phyloP scores from a whole-genome alignment of 2,888 invertebrate species.

The Sesia apiformis region DNA sequence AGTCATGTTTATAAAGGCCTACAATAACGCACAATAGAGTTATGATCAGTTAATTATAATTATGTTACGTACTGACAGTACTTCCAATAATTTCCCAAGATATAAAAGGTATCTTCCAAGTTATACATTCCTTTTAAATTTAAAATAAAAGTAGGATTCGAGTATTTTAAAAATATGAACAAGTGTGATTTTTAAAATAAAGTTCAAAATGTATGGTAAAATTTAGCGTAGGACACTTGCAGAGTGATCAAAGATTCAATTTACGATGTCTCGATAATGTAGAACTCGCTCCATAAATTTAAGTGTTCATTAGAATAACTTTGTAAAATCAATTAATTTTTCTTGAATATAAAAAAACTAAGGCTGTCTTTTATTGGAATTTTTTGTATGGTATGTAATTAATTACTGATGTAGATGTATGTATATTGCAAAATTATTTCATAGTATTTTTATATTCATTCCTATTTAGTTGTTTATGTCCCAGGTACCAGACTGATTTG shows the following conservation, averaged over 20 bases:
- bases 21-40: constrained; percentile 52
- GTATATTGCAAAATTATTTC: constrained; percentile 69
- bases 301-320: constrained; percentile 71
- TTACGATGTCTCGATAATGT: constrained; percentile 42
- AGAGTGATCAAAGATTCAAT: constrained; percentile 48
- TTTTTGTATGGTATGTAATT: constrained; percentile 39
- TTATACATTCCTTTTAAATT: constrained; percentile 58
- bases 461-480: constrained; percentile 63
- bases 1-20: constrained; percentile 68
- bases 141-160: constrained; percentile 34
- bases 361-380: constrained; percentile 61
- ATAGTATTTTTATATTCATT: constrained; percentile 74
- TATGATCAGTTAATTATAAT: not conserved
- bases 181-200: constrained; percentile 59
- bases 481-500: constrained; percentile 74
- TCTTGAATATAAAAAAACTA: constrained; percentile 31
- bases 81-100: constrained; percentile 9
- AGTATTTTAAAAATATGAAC: constrained; percentile 30
- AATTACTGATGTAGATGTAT: constrained; percentile 49
- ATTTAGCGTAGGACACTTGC: constrained; percentile 46
- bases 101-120: constrained; percentile 45
- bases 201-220: constrained; percentile 55
- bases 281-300: constrained; percentile 56
- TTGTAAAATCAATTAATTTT: constrained; percentile 48
- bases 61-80: constrained; percentile 2